A percentile compares a stretch with the other conserved stretches of the same genome.
These are phyloP conservation scores for Vulpes ferrilata DNA, from an alignment of 2,113 vertebrate species.

Conservation along the genomic window DNA sequence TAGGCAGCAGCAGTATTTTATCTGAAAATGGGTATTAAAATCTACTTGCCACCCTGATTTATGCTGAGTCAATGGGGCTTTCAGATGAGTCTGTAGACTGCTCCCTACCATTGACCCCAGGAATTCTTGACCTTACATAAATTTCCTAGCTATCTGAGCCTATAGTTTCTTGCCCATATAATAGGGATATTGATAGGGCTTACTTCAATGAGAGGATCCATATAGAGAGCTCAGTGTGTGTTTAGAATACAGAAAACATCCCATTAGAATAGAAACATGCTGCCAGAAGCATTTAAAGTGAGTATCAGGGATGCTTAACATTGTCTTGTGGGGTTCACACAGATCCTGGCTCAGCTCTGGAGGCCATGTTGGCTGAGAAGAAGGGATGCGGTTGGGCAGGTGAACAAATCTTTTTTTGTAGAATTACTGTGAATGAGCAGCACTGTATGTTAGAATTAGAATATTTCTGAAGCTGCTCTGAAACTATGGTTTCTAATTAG, in stretches of 20 bases:
- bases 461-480: background rate
- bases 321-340: fast-evolving
- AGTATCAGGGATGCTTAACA: background rate
- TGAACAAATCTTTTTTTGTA: background rate
- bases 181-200: background rate
- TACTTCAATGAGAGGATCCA: background rate
- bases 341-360: fast-evolving
- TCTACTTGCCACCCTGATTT: background rate
- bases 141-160: background rate
- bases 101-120: fast-evolving
- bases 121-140: background rate
- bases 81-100: background rate
- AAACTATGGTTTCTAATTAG: background rate
- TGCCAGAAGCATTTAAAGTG: background rate
- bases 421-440: background rate
- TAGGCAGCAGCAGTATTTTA: background rate
- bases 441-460: background rate
- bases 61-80: background rate
- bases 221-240: background rate
- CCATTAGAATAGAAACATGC: background rate
- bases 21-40: background rate
- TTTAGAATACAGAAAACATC: background rate
- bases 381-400: fast-evolving
- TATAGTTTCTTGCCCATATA: background rate
- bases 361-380: background rate